Percentiles rank a stretch among this genome's conserved stretches.
phyloP scores from a whole-genome alignment of 2,113 vertebrate species.

The Pogonocichla stellata region DNA sequence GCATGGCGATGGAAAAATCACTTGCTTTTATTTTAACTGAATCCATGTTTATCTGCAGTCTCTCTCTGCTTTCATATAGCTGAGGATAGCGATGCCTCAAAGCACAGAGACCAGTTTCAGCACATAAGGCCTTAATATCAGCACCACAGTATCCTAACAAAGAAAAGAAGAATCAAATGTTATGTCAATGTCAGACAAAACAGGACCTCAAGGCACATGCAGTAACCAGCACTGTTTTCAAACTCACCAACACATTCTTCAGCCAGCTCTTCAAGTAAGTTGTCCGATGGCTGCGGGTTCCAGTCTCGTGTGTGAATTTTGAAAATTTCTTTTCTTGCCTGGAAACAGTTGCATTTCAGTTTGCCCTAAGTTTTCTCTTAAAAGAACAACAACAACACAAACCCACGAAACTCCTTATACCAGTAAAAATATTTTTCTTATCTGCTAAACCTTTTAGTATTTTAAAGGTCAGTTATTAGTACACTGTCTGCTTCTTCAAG shows the following conservation, averaged over 20 bases:
- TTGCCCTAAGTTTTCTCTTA: neutral
- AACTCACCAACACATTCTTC: constrained; percentile 89
- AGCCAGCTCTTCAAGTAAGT: constrained; percentile 85
- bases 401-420: neutral
- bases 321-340: constrained; percentile 92
- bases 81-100: constrained; percentile 89
- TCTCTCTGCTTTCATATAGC: constrained; percentile 87
- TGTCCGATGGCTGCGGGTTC: constrained; percentile 80
- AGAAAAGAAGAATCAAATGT: neutral
- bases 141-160: constrained; percentile 91
- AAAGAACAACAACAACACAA: neutral
- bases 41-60: constrained; percentile 84
- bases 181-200: neutral
- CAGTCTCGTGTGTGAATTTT: constrained; percentile 90
- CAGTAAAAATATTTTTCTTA: neutral
- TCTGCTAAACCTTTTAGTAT: neutral
- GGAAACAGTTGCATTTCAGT: neutral
- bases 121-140: constrained; percentile 90
- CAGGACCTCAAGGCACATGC: neutral
- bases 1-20: constrained; percentile 88
- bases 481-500: constrained; percentile 17
- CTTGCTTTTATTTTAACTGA: constrained; percentile 83
- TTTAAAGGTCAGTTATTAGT: constrained; percentile 21
- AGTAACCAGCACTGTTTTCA: neutral
- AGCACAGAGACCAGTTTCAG: constrained; percentile 89